Evolutionary conservation across 2,888 invertebrate genomes (phyloP).

Genomic region (Ecliptopera silaceata): DNA sequence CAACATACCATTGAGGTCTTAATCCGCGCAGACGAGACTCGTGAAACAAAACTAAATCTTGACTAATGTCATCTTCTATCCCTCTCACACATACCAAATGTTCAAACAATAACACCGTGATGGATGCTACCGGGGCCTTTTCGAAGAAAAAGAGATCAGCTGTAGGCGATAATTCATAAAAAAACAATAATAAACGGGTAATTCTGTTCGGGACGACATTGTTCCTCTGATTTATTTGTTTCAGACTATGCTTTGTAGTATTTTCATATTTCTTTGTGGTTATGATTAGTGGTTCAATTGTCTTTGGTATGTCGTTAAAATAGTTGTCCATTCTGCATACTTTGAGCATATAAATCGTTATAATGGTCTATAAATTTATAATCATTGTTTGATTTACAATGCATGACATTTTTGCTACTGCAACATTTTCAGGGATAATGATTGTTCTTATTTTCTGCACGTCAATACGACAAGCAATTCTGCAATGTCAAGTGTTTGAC

Average conservation of each 20-base stretch:
- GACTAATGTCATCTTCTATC: constrained; percentile 57
- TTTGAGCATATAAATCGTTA: constrained; percentile 34
- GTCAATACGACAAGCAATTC: too few relatives aligned
- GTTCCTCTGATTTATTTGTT: constrained; percentile 62
- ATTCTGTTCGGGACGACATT: constrained; percentile 60
- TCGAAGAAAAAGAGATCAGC: constrained; percentile 69
- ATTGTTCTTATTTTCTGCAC: too few relatives aligned
- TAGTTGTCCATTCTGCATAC: constrained; percentile 28
- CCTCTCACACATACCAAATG: constrained; percentile 52
- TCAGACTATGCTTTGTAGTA: constrained; percentile 39
- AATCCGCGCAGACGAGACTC: constrained; percentile 61
- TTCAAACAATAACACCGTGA: constrained; percentile 70
- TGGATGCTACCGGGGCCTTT: constrained; percentile 66
- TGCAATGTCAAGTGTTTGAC: too few relatives aligned
- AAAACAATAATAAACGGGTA: constrained; percentile 68
- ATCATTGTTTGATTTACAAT: constrained; percentile 23
- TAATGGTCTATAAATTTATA: constrained; percentile 33
- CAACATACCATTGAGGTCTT: constrained; percentile 46
- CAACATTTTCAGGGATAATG: background rate
- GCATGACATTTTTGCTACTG: background rate
- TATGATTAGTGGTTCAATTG: constrained; percentile 39
- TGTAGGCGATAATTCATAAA: constrained; percentile 75
- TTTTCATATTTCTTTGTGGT: constrained; percentile 37
- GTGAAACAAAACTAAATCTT: constrained; percentile 67
- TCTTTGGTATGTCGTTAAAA: constrained; percentile 33